A percentile compares a stretch with the other conserved stretches of the same genome.
phyloP scores from a whole-genome alignment of 2,113 vertebrate species.

The Caloenas nicobarica region DNA sequence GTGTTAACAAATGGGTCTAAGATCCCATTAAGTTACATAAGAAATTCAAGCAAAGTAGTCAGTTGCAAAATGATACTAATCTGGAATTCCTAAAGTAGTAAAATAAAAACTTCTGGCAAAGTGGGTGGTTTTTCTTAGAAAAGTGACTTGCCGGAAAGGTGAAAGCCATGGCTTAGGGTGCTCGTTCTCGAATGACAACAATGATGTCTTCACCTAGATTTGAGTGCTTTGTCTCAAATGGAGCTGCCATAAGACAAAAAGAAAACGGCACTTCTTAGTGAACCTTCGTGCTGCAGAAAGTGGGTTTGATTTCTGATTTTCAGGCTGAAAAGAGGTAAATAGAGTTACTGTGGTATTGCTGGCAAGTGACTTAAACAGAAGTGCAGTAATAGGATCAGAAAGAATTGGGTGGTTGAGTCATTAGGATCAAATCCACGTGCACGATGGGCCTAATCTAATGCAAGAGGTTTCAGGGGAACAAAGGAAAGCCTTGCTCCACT shows the following conservation, averaged over 20 bases:
- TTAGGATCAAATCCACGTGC: background rate
- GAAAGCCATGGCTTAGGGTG: background rate
- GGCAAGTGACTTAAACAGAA: background rate
- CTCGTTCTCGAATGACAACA: background rate
- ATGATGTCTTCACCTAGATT: background rate
- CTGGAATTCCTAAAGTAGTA: background rate
- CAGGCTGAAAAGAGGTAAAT: background rate
- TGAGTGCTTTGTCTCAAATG: background rate
- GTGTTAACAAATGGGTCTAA: background rate
- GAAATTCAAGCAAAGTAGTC: background rate
- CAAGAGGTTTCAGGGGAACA: background rate
- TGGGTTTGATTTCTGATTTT: background rate
- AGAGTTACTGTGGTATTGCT: background rate
- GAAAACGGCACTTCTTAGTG: background rate
- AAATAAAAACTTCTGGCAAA: background rate
- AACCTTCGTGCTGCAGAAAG: background rate
- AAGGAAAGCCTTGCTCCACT: background rate
- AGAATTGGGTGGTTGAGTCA: constrained; percentile 37
- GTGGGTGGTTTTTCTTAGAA: background rate
- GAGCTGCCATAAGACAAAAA: background rate
- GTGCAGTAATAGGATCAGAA: constrained; percentile 44
- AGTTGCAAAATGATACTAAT: background rate
- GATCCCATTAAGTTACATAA: background rate
- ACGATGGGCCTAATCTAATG: background rate
- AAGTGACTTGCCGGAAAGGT: background rate